These are phyloP conservation scores for Ctenosaura bakeri DNA, from an alignment of 2,797 vertebrate species.

Conservation along the genomic window DNA sequence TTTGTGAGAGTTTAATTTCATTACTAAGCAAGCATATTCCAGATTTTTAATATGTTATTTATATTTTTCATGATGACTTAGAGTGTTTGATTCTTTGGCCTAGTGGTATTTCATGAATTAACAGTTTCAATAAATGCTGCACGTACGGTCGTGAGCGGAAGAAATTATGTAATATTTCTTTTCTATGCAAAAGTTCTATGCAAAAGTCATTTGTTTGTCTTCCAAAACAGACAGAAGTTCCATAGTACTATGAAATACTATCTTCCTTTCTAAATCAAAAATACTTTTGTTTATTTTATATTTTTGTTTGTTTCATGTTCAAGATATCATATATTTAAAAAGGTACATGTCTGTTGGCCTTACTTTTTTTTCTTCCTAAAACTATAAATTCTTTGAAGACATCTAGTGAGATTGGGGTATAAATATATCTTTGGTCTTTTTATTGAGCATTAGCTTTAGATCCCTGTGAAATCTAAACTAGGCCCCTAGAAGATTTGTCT, in stretches of 20 bases:
- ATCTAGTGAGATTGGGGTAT: background rate
- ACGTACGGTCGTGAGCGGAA: background rate
- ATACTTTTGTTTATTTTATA: slow-evolving; percentile 1
- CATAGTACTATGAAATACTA: background rate
- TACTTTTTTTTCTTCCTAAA: background rate
- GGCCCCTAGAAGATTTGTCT: background rate
- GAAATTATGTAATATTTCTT: background rate
- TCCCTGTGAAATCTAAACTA: background rate
- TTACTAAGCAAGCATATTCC: background rate
- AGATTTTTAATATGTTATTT: background rate
- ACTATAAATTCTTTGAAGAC: background rate
- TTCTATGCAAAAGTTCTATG: background rate
- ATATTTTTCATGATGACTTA: background rate
- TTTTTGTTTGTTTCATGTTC: background rate
- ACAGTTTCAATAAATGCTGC: background rate
- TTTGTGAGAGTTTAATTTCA: background rate
- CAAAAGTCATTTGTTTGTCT: background rate
- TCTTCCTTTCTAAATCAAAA: background rate
- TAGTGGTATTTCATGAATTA: background rate
- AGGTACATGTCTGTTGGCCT: background rate
- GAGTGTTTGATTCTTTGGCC: background rate
- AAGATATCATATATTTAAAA: background rate
- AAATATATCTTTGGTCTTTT: background rate
- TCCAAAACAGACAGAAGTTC: background rate
- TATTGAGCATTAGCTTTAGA: background rate